phyloP scores from a whole-genome alignment of 2,113 vertebrate species.

The Melierax canorus region DNA sequence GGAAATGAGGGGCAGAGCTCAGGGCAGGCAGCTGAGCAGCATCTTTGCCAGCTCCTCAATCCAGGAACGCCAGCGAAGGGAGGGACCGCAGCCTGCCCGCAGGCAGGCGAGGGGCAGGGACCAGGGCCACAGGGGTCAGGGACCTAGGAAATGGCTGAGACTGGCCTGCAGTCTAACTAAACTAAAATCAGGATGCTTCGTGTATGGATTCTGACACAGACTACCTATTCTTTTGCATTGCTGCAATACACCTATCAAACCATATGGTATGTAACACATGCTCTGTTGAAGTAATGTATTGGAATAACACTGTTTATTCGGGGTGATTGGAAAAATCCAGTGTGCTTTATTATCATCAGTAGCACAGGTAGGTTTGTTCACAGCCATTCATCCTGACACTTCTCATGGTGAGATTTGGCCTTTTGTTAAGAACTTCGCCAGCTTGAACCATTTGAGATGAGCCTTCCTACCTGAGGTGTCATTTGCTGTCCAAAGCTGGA shows the following conservation, averaged over 20 bases:
- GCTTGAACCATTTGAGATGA: not conserved
- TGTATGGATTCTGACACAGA: not conserved
- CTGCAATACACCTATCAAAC: not conserved
- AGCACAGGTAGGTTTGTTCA: not conserved
- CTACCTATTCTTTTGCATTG: not conserved
- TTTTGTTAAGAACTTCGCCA: not conserved
- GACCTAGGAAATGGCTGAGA: not conserved
- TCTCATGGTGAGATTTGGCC: not conserved
- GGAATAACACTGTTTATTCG: not conserved
- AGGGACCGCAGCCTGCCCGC: not conserved
- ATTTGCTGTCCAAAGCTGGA: not conserved
- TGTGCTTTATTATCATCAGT: not conserved
- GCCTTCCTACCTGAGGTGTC: not conserved
- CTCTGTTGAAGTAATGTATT: not conserved
- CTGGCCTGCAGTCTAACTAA: not conserved
- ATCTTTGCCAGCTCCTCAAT: not conserved
- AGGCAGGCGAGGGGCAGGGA: not conserved
- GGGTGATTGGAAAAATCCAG: not conserved
- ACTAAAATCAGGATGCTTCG: not conserved
- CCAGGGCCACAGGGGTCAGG: rapidly evolving
- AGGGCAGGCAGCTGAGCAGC: not conserved
- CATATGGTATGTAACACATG: not conserved
- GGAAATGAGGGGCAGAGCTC: not conserved
- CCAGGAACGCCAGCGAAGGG: not conserved
- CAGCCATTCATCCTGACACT: not conserved